Base-by-base conservation (phyloP, 2,888 invertebrate genomes). In the Gastrophysa polygoni region DNA sequence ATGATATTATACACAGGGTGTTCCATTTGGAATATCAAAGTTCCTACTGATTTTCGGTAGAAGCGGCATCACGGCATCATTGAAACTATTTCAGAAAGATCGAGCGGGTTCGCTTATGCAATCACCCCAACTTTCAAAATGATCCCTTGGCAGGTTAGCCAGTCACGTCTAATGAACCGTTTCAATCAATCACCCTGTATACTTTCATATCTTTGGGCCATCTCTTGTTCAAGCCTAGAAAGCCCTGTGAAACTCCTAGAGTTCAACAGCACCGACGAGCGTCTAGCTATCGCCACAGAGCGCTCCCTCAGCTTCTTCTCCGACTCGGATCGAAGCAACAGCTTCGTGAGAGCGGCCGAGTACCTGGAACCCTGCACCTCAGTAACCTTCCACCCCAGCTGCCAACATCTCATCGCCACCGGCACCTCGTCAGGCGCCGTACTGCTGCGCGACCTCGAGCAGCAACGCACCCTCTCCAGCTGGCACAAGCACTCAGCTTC, bases 351-450 rank as follows among this genome's bases (percentile, higher is more conserved):
- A 10, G 67, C 68, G 56, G 63, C 67, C 14, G 66, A 66, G 14
- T 68, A 65, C 21, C 47, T 50, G 1, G 61, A 61, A 0, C 60
- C 58, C 20, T 68, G 67, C 58, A 46, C 59, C n/a, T 44, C 59
- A 29, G 59, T 74, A 34, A 70, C 68, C 57, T 77, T 73, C 57
- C 77, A 80, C 66, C 74, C 77, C 0, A 67, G 44, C n/a, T 43
- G 67, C 3, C 32, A 59, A 0, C 67, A 74, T 34, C 50, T 73
- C 10, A 59, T 78, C 34, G 74, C 72, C 1, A 67, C 76, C 0
- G 77, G 75, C 17, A 71, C 68, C n/a, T 61, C 65, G 20, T 73
- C 71, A 24, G 79, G 79, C 5, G 57, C 60, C 6, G 71, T 79
- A 14, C 67, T 68, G 8, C 43, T 76, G 1, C 75, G 75, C 73